Base-by-base conservation (phyloP, 1,140 invertebrate genomes). In the Coenobita brevimanus region DNA sequence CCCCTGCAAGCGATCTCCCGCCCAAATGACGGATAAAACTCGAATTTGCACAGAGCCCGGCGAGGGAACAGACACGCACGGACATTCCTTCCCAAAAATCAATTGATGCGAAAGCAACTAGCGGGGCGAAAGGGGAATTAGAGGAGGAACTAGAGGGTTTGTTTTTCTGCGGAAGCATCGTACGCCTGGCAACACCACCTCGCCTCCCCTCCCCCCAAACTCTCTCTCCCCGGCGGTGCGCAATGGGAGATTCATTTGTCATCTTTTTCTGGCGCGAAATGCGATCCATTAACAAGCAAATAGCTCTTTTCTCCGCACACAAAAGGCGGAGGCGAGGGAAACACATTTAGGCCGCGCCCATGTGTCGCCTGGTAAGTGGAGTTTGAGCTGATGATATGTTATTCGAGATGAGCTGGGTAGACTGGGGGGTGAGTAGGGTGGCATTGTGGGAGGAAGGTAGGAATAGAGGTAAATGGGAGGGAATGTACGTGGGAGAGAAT, bases 251-350 rank as follows among this genome's bases (percentile, higher is more conserved):
- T 87, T 90, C 84, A 87, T 87, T 90, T 82, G 79, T 90, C 84
- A 87, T 86, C 89, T 90, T 90, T 90, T 90, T 84, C 89, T 90
- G 84, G 89, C 84, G 89, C 89, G 89, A 90, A 90, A 90, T 90
- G 89, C 89, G 89, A 90, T 90, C 89, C 89, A 90, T 90, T 90
- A 90, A 90, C 89, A 90, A 90, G 89, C 89, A 90, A 90, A 90
- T 90, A 87, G 89, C 89, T 90, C 89, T 90, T 90, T 90, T 90
- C 89, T 90, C 78, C 62, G 89, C 89, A 90, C 89, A 90, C 89
- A 90, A 90, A 86, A 88, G 89, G 46, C 46, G 76, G 82, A 78
- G 54, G 89, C 60, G 64, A 76, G 79, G 73, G 84, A 78, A 89
- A 89, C 89, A 75, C 89, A 86, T 86, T 89, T 85, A 80, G 75